Conservation (phyloP, 1,140 invertebrate genomes). For the Caerostris darwini region DNA sequence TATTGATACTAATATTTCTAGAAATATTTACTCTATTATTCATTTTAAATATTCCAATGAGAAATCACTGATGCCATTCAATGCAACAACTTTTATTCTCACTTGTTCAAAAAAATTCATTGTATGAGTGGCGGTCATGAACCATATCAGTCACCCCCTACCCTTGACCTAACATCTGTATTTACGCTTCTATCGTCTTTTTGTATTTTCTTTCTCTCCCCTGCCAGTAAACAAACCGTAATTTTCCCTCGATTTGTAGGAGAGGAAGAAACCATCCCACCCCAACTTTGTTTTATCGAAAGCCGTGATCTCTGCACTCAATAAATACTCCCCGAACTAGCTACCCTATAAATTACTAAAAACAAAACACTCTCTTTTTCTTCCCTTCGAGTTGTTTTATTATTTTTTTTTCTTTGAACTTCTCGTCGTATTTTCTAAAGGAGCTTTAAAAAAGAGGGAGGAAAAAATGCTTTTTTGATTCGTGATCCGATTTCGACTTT, state of each 20-base stretch:
- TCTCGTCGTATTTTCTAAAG: background rate
- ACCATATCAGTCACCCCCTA: background rate
- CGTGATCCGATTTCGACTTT: slow-evolving; percentile 55
- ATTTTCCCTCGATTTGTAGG: background rate
- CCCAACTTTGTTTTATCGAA: slow-evolving; percentile 2
- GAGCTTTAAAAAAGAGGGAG: background rate
- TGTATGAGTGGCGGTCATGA: background rate
- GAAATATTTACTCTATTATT: too few species aligned
- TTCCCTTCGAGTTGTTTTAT: too few species aligned
- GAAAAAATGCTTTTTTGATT: slow-evolving; percentile 53
- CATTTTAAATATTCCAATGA: too few species aligned
- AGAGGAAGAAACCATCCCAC: background rate
- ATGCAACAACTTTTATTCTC: too few species aligned
- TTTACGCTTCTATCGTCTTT: background rate
- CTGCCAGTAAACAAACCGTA: slow-evolving; percentile 13
- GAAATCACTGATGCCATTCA: too few species aligned
- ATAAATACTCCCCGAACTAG: slow-evolving; percentile 14
- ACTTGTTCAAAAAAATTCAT: too few species aligned
- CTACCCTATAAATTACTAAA: slow-evolving; percentile 55
- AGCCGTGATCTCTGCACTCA: background rate
- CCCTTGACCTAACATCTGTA: background rate
- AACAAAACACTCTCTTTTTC: background rate
- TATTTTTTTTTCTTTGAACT: background rate
- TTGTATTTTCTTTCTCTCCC: background rate
- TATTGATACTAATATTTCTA: too few species aligned